These are phyloP conservation scores for Phaenicophaeus curvirostris DNA, from an alignment of 2,797 vertebrate species.

Conservation along the genomic window DNA sequence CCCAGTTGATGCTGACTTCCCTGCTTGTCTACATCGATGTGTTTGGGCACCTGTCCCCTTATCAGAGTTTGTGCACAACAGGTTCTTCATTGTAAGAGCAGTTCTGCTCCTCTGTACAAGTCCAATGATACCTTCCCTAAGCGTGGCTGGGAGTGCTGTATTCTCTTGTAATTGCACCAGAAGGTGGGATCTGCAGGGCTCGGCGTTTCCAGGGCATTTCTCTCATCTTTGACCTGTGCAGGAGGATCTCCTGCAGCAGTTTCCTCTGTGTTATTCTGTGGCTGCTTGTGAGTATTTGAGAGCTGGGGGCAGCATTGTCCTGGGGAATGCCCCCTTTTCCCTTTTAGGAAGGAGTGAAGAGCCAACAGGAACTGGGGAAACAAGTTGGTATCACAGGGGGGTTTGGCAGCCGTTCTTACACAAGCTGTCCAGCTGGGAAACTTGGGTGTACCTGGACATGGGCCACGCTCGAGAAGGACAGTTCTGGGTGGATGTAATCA, in stretches of 20 bases:
- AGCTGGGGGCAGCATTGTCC: neutral
- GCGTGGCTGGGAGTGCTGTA: neutral
- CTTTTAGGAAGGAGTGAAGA: neutral
- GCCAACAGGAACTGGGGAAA: neutral
- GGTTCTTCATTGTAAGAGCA: neutral
- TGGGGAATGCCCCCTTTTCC: neutral
- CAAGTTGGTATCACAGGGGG: neutral
- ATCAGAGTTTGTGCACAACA: neutral
- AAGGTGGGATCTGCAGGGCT: neutral
- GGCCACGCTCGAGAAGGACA: neutral
- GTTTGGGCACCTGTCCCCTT: neutral
- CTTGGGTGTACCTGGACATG: neutral
- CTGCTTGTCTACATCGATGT: neutral
- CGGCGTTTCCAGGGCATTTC: neutral
- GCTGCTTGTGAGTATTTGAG: neutral
- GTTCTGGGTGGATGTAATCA: neutral
- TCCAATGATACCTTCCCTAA: neutral
- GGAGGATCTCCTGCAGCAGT: neutral
- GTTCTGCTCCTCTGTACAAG: neutral
- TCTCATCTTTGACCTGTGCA: neutral
- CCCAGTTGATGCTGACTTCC: fast-evolving
- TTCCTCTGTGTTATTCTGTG: neutral
- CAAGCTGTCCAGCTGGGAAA: neutral
- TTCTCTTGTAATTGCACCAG: neutral
- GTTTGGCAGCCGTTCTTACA: neutral